A percentile compares a stretch with the other conserved stretches of the same genome.
These are phyloP conservation scores for Sapajus apella DNA, from an alignment of 2,113 vertebrate species.

Conservation along the genomic window DNA sequence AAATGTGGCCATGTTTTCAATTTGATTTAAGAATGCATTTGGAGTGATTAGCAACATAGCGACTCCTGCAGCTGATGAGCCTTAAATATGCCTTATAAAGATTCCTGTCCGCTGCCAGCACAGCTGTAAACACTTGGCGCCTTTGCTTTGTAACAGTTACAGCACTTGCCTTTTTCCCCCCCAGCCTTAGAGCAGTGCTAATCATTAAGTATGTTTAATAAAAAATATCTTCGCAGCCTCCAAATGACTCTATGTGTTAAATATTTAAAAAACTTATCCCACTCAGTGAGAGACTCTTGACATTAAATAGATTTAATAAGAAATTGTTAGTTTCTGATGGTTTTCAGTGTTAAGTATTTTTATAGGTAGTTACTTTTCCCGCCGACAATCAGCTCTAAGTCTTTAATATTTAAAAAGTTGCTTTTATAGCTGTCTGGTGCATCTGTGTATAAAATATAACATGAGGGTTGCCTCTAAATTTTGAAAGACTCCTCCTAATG, in stretches of 20 bases:
- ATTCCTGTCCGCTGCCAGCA: conserved; percentile 56
- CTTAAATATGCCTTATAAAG: conserved; percentile 63
- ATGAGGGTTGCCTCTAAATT: conserved; percentile 58
- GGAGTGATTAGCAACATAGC: conserved; percentile 47
- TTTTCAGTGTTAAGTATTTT: conserved; percentile 73
- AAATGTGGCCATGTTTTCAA: conserved; percentile 64
- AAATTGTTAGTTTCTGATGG: conserved; percentile 73
- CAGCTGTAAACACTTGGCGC: conserved; percentile 73
- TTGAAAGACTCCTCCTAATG: conserved; percentile 60
- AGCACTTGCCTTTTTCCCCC: conserved; percentile 49
- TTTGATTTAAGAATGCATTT: conserved; percentile 2
- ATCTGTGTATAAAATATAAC: conserved; percentile 57
- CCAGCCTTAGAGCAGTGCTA: conserved; percentile 66
- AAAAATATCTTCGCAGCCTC: conserved; percentile 76
- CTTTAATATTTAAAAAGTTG: conserved; percentile 78
- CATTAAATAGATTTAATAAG: conserved; percentile 83
- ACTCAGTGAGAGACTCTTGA: conserved; percentile 78
- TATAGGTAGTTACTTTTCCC: conserved; percentile 76
- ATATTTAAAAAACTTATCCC: conserved; percentile 80
- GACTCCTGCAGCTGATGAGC: conserved; percentile 51
- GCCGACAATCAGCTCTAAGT: conserved; percentile 35
- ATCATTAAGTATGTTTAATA: conserved; percentile 82
- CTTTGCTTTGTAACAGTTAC: conserved; percentile 49
- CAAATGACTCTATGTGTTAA: conserved; percentile 78
- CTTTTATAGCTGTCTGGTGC: conserved; percentile 60